Evolutionary conservation across 2,797 vertebrate genomes (phyloP).

Genomic region (Arctocebus calabarensis): DNA sequence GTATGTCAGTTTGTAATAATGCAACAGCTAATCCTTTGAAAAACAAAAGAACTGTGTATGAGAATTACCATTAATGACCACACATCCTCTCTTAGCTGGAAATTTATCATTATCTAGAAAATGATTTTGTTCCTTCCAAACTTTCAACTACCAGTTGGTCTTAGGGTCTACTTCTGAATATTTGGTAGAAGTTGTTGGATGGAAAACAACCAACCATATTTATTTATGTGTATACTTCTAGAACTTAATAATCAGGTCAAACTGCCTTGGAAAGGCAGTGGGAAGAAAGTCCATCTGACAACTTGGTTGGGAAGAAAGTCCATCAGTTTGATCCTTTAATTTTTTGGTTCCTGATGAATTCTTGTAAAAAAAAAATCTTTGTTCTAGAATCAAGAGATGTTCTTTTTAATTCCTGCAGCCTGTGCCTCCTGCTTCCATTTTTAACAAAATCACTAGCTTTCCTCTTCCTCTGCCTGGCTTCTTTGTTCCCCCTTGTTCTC

Average conservation of each 20-base stretch:
- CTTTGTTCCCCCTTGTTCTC: background rate
- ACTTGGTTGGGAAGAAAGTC: slow-evolving; percentile 16
- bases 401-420: slow-evolving; percentile 53
- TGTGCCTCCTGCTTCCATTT: background rate
- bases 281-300: background rate
- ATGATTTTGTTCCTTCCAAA: slow-evolving; percentile 38
- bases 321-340: background rate
- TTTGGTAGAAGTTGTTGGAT: slow-evolving; percentile 47
- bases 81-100: background rate
- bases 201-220: slow-evolving; percentile 33
- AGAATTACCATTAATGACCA: background rate
- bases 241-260: slow-evolving; percentile 25
- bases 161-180: background rate
- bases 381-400: slow-evolving; percentile 1
- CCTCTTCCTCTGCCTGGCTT: background rate
- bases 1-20: slow-evolving; percentile 36
- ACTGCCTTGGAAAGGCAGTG: background rate
- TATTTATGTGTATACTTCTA: background rate
- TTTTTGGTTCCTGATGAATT: slow-evolving; percentile 20
- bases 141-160: background rate
- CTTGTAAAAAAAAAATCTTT: slow-evolving; percentile 62
- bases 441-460: slow-evolving; percentile 17
- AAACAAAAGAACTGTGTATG: background rate
- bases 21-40: slow-evolving; percentile 5
- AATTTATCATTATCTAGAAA: background rate